A percentile compares a stretch with the other conserved stretches of the same genome.
Evolutionary conservation across 2,888 invertebrate genomes (phyloP).

Genomic region (Phalera bucephala): DNA sequence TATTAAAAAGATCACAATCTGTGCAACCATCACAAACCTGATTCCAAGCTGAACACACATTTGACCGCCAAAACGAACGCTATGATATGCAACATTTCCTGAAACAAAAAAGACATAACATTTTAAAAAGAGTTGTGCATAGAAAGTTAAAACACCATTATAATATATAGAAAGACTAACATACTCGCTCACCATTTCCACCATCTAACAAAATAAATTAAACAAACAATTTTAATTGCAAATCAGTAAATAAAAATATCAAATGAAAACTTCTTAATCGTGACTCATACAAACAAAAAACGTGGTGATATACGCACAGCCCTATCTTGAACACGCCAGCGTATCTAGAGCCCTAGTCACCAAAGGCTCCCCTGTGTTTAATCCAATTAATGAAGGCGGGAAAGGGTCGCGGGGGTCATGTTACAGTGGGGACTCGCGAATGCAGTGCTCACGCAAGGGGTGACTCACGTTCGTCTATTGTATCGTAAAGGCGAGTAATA

Average conservation of each 20-base stretch:
- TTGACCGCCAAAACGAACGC: background rate
- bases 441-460: constrained; percentile 58
- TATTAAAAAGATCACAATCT: no score
- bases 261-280: constrained; percentile 14
- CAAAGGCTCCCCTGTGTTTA: constrained; percentile 31
- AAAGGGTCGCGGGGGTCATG: constrained; percentile 44
- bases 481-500: constrained; percentile 21
- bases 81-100: constrained; percentile 5
- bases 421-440: constrained; percentile 34
- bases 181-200: no score
- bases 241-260: background rate
- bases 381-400: constrained; percentile 36
- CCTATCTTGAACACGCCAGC: constrained; percentile 39
- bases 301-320: constrained; percentile 28
- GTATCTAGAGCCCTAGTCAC: constrained; percentile 30
- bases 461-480: constrained; percentile 44
- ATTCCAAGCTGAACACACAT: constrained; percentile 4
- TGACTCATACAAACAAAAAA: constrained; percentile 36
- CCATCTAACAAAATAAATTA: no score
- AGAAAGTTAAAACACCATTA: background rate
- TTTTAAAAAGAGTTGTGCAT: background rate
- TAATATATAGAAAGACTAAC: no score
- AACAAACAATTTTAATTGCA: background rate
- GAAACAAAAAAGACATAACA: constrained; percentile 12
- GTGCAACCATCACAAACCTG: no score